Evolutionary conservation across 2,888 invertebrate species (phyloP), one percentile per base, ranked within the genome.

Genomic region (Pharmacophagus antenor): DNA sequence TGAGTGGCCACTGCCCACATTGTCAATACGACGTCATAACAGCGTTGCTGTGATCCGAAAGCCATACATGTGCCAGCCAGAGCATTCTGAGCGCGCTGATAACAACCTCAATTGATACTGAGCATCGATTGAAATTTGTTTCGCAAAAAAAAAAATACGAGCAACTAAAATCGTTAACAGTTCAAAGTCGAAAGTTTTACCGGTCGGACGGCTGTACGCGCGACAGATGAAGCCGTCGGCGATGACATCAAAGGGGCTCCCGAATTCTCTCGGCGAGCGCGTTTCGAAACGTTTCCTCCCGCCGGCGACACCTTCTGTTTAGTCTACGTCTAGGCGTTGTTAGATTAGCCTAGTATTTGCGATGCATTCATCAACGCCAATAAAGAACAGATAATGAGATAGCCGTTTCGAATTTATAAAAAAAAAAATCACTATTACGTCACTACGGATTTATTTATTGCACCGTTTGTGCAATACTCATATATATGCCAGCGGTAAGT

Each of bases 221-320:
- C 77, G 80, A 81, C 79, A 78, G 78, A 73, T 74, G 76, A 76
- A 74, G 70, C 72, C 70, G 72, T 74, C 73, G 69, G 56, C 67
- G 67, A 65, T 71, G 68, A 82, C 80, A 79, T 84, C 84, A 84
- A 84, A 85, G 81, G 53, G 66, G 57, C n/a, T 62, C 69, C 70
- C 70, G 68, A 68, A 72, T 69, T 63, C 69, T 70, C 68, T 52
- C 47, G 47, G 68, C 62, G 51, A 1, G 48, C 21, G 57, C 56
- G 54, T 63, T 47, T 55, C 58, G 62, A 52, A 66, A 62, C 56
- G 48, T 56, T 64, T 65, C 66, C 60, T 37, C 2, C n/a, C 12
- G 37, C 17, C 15, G 12, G 27, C 7, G 20, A 8, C 41, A 21
- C n/a, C 23, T 42, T 18, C 20, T 27, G 31, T 27, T 12, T 41